Percentiles rank a stretch among this genome's conserved stretches.
Conservation (phyloP, 2,113 vertebrate genomes). For the Corydoras sp. region DNA sequence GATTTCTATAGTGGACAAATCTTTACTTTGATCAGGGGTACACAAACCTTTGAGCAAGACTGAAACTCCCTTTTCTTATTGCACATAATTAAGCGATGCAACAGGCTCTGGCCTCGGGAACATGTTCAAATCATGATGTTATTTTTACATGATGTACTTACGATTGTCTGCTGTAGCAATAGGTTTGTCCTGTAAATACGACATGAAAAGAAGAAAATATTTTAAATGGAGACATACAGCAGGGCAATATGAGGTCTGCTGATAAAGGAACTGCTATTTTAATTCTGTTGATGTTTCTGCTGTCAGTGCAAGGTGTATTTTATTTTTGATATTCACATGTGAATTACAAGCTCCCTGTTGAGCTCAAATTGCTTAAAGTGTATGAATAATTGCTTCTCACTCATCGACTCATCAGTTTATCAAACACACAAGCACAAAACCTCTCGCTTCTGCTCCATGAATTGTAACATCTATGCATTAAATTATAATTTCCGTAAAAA, state of each 20-base stretch:
- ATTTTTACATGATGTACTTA: constrained; percentile 15
- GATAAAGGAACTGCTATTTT: constrained; percentile 2
- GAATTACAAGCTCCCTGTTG: constrained; percentile 3
- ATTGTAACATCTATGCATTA: constrained; percentile 56
- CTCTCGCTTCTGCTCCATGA: constrained; percentile 32
- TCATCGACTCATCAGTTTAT: neutral
- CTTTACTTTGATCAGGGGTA: too few species aligned
- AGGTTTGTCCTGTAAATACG: constrained; percentile 19
- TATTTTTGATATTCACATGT: constrained; percentile 6
- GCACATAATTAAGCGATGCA: constrained; percentile 41
- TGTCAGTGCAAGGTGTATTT: constrained; percentile 4
- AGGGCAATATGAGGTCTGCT: constrained; percentile 14
- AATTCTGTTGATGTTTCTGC: constrained; percentile 18
- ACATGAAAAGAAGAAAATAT: neutral
- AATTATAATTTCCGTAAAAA: constrained; percentile 7
- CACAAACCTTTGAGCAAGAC: too few species aligned
- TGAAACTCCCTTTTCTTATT: constrained; percentile 33
- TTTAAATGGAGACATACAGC: constrained; percentile 20
- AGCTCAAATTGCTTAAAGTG: constrained; percentile 2
- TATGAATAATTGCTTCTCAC: neutral
- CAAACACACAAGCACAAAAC: constrained; percentile 58
- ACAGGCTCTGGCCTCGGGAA: neutral
- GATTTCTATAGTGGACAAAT: too few species aligned
- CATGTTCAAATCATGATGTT: constrained; percentile 1
- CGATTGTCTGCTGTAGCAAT: constrained; percentile 22